phyloP scores from a whole-genome alignment of 2,797 vertebrate species.

The Parauchenoglanis punctatus region DNA sequence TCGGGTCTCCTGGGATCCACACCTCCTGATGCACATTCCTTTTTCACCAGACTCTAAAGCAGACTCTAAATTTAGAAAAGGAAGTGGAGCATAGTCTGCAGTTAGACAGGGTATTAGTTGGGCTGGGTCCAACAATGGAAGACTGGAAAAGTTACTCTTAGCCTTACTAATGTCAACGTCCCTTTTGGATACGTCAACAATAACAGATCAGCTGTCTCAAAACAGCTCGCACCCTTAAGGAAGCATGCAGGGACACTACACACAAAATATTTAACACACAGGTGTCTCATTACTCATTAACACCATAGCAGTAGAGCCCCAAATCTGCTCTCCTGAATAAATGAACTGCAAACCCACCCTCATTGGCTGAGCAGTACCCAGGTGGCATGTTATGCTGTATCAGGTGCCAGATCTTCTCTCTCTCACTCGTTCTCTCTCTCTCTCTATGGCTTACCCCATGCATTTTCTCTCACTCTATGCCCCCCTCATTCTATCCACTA shows the following conservation, averaged over 20 bases:
- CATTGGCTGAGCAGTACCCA: slow-evolving; percentile 50
- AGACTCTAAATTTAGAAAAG: slow-evolving; percentile 57
- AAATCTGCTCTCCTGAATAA: slow-evolving; percentile 44
- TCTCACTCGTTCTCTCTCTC: slow-evolving; percentile 43
- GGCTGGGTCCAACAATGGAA: slow-evolving; percentile 57
- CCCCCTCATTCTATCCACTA: slow-evolving; percentile 16
- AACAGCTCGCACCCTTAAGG: slow-evolving; percentile 50
- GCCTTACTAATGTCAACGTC: slow-evolving; percentile 52
- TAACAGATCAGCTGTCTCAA: slow-evolving; percentile 18
- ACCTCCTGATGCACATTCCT: not conserved
- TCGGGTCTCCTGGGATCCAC: not conserved
- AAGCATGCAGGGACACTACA: not conserved
- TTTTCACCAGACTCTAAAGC: slow-evolving; percentile 32
- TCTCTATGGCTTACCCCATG: slow-evolving; percentile 50
- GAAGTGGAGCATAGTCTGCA: slow-evolving; percentile 66
- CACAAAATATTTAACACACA: slow-evolving; percentile 6
- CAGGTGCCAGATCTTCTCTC: slow-evolving; percentile 56
- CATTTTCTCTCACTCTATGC: slow-evolving; percentile 44
- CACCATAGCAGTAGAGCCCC: slow-evolving; percentile 55
- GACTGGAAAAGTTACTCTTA: slow-evolving; percentile 52
- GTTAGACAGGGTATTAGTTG: slow-evolving; percentile 63
- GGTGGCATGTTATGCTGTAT: slow-evolving; percentile 62
- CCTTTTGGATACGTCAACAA: slow-evolving; percentile 44
- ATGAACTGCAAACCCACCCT: slow-evolving; percentile 42
- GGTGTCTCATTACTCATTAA: slow-evolving; percentile 64